Conservation (phyloP, 2,888 invertebrate genomes). For the Conus canariensis region DNA sequence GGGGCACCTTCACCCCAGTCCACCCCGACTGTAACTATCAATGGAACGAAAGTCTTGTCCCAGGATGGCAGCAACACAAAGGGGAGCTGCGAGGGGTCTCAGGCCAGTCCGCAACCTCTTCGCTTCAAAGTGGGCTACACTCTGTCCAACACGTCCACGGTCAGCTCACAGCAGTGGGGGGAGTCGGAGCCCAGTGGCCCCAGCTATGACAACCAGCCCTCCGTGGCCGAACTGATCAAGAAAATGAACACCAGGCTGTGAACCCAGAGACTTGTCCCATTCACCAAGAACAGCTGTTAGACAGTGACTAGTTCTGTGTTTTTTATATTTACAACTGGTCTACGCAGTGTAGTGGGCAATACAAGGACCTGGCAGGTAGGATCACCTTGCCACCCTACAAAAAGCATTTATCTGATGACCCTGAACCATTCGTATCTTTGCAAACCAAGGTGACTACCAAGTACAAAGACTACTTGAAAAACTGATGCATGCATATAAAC, state of each 20-base stretch:
- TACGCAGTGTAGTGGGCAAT: too few species aligned
- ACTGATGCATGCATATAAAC: too few species aligned
- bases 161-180: neutral
- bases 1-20: neutral
- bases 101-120: neutral
- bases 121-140: conserved; percentile 11
- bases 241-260: neutral
- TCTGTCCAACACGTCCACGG: neutral
- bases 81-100: neutral
- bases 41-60: neutral
- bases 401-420: too few species aligned
- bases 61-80: neutral
- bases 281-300: too few species aligned
- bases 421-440: too few species aligned
- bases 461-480: too few species aligned
- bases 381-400: too few species aligned
- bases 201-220: neutral
- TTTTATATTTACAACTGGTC: too few species aligned
- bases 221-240: conserved; percentile 2
- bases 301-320: too few species aligned
- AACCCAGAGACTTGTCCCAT: neutral
- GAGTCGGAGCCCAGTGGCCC: neutral
- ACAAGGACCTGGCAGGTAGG: too few species aligned
- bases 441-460: too few species aligned
- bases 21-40: neutral